Base-by-base conservation (phyloP, 2,888 invertebrate genomes). In the Leptopterna dolabrata region DNA sequence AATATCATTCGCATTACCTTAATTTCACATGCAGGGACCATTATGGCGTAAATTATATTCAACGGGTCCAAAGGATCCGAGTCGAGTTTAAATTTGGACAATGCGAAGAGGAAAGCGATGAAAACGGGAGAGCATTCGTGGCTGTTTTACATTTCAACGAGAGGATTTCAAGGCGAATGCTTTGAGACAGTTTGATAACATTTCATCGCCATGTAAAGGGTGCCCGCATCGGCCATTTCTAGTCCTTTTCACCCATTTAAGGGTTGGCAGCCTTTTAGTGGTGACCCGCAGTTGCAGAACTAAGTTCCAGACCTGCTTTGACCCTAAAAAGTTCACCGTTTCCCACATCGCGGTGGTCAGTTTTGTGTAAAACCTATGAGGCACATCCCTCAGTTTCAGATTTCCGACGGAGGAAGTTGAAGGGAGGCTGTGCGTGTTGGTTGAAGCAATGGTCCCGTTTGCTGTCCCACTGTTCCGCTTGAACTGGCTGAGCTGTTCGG, bases 131-230 rank as follows among this genome's bases (percentile, higher is more conserved):
- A 76, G n/a, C 47, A n/a, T 81, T 81, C 47, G 55, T 24, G 29
- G 30, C 81, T 81, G 81, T 51, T 81, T 51, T 81, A 47, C 81
- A 51, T 81, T 81, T 51, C 51, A 51, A 51, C 29, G 30, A 29
- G 55, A 29, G 47, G 30, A 51, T 51, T 30, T 30, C 81, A 51
- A 51, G 51, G 81, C 51, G 55, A 51, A 81, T 4, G 29, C 55
- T 81, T 81, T 81, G 55, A 47, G 43, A 45, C 78, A 78, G 81
- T 51, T 81, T 81, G 81, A 55, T 51, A 81, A 81, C 51, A 81
- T 81, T 78, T 81, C 55, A 51, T 81, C 45, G 16, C 47, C 13
- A 14, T 47, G 55, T n/a, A 51, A 51, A 73, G 36, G 73, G 73
- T 11, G 63, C 24, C 63, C 63, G 7, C 63, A 63, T 63, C 63